Evolutionary conservation across 2,797 vertebrate species (phyloP).

Genomic region (Alcedo quadribrachys): DNA sequence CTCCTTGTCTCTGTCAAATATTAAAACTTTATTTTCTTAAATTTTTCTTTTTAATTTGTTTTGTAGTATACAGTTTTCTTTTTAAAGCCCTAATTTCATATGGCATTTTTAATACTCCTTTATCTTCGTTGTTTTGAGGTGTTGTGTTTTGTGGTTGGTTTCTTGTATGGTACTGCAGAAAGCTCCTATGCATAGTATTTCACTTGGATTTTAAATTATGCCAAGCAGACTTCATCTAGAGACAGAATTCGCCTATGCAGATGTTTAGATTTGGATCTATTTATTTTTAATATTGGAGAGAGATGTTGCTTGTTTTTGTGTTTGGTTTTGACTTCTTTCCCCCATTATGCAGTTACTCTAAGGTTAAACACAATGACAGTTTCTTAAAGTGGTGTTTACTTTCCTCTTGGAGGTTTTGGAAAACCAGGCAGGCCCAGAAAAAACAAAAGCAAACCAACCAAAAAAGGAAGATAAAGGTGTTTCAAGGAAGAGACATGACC

Average conservation of each 20-base stretch:
- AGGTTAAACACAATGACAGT: not conserved
- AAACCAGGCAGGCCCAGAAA: not conserved
- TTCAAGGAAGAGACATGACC: not conserved
- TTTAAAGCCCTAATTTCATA: not conserved
- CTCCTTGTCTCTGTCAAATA: not conserved
- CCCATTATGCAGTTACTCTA: not conserved
- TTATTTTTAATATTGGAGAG: not conserved
- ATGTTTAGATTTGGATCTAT: not conserved
- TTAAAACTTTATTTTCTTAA: not conserved
- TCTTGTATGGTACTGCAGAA: not conserved
- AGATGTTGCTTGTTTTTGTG: rapidly evolving
- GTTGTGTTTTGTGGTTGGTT: not conserved
- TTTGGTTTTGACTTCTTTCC: rapidly evolving
- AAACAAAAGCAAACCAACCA: too few relatives aligned
- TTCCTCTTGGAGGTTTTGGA: not conserved
- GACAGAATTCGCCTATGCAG: not conserved
- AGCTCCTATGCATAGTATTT: not conserved
- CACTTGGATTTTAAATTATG: not conserved
- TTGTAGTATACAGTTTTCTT: not conserved
- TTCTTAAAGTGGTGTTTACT: not conserved
- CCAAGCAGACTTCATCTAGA: not conserved
- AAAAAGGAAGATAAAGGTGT: not conserved
- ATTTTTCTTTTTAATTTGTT: not conserved
- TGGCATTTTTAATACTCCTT: not conserved
- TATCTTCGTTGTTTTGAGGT: not conserved